Percentiles rank a stretch among this genome's conserved stretches.
These are phyloP conservation scores for Drosophila rhopaloa DNA, from an alignment of 1,140 invertebrate species.

Conservation along the genomic window DNA sequence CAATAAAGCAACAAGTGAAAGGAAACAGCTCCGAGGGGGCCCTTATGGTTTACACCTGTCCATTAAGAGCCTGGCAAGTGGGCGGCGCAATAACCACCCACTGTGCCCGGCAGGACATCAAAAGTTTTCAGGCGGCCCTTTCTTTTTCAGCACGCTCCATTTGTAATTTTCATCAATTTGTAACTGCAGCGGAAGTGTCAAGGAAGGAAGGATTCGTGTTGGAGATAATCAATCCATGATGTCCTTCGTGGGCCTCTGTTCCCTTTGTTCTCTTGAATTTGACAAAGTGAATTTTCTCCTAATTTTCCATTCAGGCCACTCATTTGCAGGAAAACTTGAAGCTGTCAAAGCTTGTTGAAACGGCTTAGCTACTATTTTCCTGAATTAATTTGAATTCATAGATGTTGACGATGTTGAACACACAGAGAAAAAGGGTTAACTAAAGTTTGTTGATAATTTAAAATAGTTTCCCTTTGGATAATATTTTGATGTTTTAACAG, in stretches of 20 bases:
- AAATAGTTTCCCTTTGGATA: no score
- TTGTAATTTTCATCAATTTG: slow-evolving; percentile 39
- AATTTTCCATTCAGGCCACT: background rate
- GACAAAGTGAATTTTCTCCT: background rate
- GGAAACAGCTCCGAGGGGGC: slow-evolving; percentile 13
- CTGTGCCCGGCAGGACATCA: slow-evolving; percentile 31
- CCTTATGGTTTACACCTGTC: slow-evolving; percentile 25
- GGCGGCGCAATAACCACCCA: background rate
- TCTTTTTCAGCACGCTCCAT: slow-evolving; percentile 5
- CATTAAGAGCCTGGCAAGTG: background rate
- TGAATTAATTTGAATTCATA: background rate
- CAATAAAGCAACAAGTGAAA: slow-evolving; percentile 48
- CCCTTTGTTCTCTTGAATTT: background rate
- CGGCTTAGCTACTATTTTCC: background rate
- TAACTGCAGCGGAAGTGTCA: slow-evolving; percentile 33
- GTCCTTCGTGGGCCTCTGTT: slow-evolving; percentile 1
- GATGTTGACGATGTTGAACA: no score
- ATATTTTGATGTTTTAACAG: no score
- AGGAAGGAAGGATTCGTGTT: slow-evolving; percentile 22
- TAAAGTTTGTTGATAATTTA: no score
- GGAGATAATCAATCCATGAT: slow-evolving; percentile 26
- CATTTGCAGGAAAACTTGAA: background rate
- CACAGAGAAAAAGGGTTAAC: no score
- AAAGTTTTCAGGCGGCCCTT: slow-evolving; percentile 14
- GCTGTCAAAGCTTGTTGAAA: background rate